Percentiles rank a stretch among this genome's conserved stretches.
phyloP scores from a whole-genome alignment of 2,888 invertebrate genomes.

The Tetragonisca angustula region DNA sequence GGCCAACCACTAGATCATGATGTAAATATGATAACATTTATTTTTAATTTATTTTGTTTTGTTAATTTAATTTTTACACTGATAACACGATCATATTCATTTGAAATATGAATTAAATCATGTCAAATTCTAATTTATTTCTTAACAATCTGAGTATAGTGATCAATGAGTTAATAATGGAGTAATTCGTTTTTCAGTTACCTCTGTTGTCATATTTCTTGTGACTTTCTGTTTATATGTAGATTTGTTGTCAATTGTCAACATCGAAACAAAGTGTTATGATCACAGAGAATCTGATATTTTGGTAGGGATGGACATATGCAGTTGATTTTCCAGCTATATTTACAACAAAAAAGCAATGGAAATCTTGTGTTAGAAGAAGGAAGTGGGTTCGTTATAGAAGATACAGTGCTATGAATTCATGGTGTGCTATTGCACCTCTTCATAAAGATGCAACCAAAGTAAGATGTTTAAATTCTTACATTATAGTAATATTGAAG shows the following conservation, averaged over 20 bases:
- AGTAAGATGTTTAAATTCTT: constrained; percentile 78
- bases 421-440: constrained; percentile 96
- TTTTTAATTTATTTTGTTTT: background rate
- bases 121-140: background rate
- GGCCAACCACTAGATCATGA: constrained; percentile 95
- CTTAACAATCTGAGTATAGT: background rate
- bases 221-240: constrained; percentile 57
- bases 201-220: constrained; percentile 50
- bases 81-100: background rate
- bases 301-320: constrained; percentile 92
- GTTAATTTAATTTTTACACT: background rate
- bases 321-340: constrained; percentile 95
- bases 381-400: constrained; percentile 95
- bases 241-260: constrained; percentile 64
- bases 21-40: constrained; percentile 83
- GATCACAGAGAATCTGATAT: constrained; percentile 69
- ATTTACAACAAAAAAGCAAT: constrained; percentile 91
- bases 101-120: background rate
- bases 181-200: constrained; percentile 15
- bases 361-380: constrained; percentile 95
- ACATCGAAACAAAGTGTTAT: constrained; percentile 60
- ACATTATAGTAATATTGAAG: background rate
- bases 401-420: constrained; percentile 94
- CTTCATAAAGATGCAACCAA: constrained; percentile 94
- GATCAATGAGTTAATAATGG: background rate